Evolutionary conservation across 2,888 invertebrate genomes (phyloP).

Genomic region (Nomada goodeniana): DNA sequence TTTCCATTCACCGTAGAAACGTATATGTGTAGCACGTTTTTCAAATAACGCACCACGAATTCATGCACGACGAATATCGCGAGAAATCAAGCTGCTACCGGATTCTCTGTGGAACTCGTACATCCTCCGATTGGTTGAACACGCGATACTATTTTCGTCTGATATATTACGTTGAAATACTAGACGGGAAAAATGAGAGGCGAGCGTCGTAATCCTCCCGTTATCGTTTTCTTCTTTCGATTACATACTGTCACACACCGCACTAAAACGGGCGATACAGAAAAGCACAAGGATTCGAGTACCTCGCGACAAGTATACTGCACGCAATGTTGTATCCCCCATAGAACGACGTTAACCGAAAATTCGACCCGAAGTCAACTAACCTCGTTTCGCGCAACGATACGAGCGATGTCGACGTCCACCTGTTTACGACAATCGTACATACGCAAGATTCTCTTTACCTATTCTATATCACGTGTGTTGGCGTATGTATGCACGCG

Average conservation of each 20-base stretch:
- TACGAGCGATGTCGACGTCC: constrained; percentile 50
- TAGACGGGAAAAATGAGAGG: constrained; percentile 10
- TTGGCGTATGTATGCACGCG: constrained; percentile 13
- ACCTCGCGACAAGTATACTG: neutral
- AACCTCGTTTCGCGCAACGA: constrained; percentile 57
- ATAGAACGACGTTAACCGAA: constrained; percentile 49
- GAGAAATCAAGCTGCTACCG: neutral
- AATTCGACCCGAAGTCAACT: constrained; percentile 57
- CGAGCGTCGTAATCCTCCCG: neutral
- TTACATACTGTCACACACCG: constrained; percentile 17
- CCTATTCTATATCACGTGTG: constrained; percentile 15
- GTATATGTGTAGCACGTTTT: neutral
- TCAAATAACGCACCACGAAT: neutral
- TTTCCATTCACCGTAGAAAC: neutral
- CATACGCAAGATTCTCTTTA: constrained; percentile 22
- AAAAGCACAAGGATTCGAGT: constrained; percentile 5
- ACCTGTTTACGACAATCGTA: constrained; percentile 57
- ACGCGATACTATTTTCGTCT: constrained; percentile 52
- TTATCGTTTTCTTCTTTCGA: neutral
- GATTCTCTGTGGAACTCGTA: neutral
- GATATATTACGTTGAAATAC: constrained; percentile 14
- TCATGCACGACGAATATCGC: neutral
- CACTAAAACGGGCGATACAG: neutral
- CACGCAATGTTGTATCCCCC: constrained; percentile 36
- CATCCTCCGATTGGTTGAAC: constrained; percentile 5